phyloP scores from a whole-genome alignment of 1,140 invertebrate species.

The Ceratina calcarata region DNA sequence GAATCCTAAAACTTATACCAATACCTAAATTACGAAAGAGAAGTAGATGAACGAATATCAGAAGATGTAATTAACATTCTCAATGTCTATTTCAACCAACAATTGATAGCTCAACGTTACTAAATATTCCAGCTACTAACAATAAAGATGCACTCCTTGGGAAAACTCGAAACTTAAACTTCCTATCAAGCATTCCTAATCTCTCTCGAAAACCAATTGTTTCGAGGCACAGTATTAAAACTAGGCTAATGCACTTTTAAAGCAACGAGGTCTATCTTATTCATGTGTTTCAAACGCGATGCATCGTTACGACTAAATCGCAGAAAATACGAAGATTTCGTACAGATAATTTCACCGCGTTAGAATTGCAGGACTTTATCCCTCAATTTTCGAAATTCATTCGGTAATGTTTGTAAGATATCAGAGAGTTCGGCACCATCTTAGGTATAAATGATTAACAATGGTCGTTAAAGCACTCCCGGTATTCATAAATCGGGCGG shows the following conservation, averaged over 20 bases:
- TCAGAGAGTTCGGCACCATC: too few relatives aligned
- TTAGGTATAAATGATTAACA: slow-evolving; percentile 48
- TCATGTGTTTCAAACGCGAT: background rate
- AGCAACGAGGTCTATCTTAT: background rate
- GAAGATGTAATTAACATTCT: too few relatives aligned
- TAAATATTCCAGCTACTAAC: too few relatives aligned
- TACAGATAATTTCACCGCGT: background rate
- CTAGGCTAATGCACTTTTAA: background rate
- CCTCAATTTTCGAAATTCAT: slow-evolving; percentile 1
- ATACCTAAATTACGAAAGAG: background rate
- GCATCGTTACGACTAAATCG: too few relatives aligned
- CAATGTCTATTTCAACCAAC: too few relatives aligned
- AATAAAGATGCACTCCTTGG: too few relatives aligned
- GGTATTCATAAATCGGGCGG: slow-evolving; percentile 57
- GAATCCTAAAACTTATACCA: background rate
- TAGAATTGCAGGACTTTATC: background rate
- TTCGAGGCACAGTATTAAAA: background rate
- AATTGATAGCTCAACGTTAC: too few relatives aligned
- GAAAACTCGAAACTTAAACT: too few relatives aligned
- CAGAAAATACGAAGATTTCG: background rate
- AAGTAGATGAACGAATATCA: too few relatives aligned
- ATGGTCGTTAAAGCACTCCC: slow-evolving; percentile 49
- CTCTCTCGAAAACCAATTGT: background rate
- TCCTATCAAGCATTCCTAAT: background rate
- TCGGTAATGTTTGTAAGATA: slow-evolving; percentile 10